A percentile compares a stretch with the other conserved stretches of the same genome.
Evolutionary conservation across 1,140 invertebrate genomes (phyloP).

Genomic region (Brachionus manjavacas): DNA sequence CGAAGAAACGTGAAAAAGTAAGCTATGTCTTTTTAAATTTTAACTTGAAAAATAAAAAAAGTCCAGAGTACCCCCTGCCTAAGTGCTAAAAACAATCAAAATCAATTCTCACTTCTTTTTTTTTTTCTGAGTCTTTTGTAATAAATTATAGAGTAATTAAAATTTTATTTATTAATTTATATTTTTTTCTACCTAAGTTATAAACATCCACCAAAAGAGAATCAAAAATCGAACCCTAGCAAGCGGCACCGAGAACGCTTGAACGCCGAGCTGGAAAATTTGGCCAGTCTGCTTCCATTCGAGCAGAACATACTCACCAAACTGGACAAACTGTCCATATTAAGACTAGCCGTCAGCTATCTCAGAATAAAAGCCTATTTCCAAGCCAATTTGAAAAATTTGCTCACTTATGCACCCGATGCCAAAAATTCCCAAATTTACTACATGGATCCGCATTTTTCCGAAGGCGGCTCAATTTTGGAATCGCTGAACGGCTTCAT

Average conservation of each 20-base stretch:
- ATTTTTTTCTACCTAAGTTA: conserved; percentile 64
- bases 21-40: conserved; percentile 43
- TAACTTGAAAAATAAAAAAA: neutral
- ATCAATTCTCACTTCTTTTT: neutral
- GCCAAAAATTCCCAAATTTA: neutral
- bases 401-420: neutral
- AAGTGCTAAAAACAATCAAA: neutral
- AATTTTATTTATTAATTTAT: neutral
- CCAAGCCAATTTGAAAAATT: conserved; percentile 39
- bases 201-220: conserved; percentile 88
- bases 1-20: conserved; percentile 89
- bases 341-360: conserved; percentile 93
- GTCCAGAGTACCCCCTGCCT: neutral
- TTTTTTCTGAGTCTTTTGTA: neutral
- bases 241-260: conserved; percentile 93
- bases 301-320: conserved; percentile 96
- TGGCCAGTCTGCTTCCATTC: conserved; percentile 94
- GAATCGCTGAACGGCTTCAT: conserved; percentile 94
- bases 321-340: conserved; percentile 91
- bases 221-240: conserved; percentile 96
- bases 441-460: conserved; percentile 18
- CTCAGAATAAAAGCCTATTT: conserved; percentile 44
- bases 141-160: neutral
- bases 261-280: conserved; percentile 92
- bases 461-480: conserved; percentile 14